These are phyloP conservation scores for Euthynnus affinis DNA, from an alignment of 2,797 vertebrate genomes.

Conservation along the genomic window DNA sequence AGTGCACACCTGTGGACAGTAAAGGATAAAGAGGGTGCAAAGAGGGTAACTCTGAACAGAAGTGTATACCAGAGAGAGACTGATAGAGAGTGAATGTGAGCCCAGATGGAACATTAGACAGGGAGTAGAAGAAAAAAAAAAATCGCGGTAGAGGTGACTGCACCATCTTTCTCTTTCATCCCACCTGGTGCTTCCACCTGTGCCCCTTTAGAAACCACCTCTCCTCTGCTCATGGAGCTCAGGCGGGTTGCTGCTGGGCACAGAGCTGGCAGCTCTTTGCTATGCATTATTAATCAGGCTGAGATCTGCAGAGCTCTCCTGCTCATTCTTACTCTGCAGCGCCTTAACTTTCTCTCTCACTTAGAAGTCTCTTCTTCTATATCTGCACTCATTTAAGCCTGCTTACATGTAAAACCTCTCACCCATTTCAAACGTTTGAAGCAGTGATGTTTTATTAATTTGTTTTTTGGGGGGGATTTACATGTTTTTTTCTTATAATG, in stretches of 20 bases:
- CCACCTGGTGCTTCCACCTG: conserved; percentile 74
- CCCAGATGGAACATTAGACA: conserved; percentile 38
- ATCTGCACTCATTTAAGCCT: conserved; percentile 33
- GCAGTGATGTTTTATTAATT: conserved; percentile 34
- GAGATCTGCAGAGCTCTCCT: conserved; percentile 61
- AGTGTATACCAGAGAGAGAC: background rate
- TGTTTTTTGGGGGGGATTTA: background rate
- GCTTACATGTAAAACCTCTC: conserved; percentile 47
- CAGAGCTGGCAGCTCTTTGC: conserved; percentile 57
- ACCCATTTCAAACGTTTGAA: conserved; percentile 13
- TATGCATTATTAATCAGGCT: conserved; percentile 75
- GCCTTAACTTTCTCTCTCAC: conserved; percentile 30
- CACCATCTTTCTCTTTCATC: conserved; percentile 64
- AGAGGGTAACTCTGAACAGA: conserved; percentile 27
- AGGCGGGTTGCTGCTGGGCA: conserved; percentile 48
- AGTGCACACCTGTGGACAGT: background rate
- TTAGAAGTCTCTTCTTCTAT: conserved; percentile 12
- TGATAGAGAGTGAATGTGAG: conserved; percentile 18
- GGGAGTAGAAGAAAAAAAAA: conserved; percentile 2
- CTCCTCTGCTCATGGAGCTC: conserved; percentile 59
- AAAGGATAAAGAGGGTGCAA: conserved; percentile 30
- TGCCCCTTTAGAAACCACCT: conserved; percentile 47
- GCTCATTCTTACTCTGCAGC: conserved; percentile 38
- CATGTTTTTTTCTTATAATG: conserved; percentile 3
- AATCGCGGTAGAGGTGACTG: conserved; percentile 72